phyloP scores from a whole-genome alignment of 2,797 vertebrate genomes.

The Margarornis squamiger region DNA sequence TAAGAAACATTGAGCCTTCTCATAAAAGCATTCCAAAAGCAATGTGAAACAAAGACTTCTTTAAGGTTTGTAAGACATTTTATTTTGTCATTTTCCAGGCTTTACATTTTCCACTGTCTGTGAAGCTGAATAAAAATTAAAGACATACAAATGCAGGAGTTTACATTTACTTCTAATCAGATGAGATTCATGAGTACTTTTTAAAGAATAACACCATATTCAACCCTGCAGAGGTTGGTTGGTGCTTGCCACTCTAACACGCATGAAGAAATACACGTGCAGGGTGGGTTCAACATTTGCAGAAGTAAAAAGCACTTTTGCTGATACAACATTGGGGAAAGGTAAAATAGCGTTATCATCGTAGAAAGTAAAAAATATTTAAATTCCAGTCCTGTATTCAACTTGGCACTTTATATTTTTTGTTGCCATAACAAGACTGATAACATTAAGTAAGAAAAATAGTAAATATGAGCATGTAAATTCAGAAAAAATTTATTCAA shows the following conservation, averaged over 20 bases:
- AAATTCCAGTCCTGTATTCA: neutral
- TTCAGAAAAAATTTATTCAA: neutral
- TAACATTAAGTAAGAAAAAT: neutral
- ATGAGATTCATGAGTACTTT: neutral
- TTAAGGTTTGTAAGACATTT: neutral
- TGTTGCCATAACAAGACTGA: neutral
- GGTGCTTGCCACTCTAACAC: neutral
- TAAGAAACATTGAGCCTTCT: neutral
- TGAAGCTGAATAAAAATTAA: neutral
- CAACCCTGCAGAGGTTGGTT: neutral
- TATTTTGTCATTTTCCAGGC: neutral
- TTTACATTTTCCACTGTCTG: neutral
- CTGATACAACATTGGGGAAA: neutral
- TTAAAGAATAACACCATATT: neutral
- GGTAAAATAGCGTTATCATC: neutral
- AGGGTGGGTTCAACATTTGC: neutral
- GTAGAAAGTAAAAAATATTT: neutral
- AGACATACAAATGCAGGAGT: neutral
- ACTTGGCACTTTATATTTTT: neutral
- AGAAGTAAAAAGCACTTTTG: neutral
- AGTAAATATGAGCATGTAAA: neutral
- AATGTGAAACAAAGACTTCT: neutral
- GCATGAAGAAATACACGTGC: accelerated
- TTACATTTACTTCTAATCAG: neutral
- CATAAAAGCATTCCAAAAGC: neutral